These are phyloP conservation scores for Flexamia atlantica DNA, from an alignment of 2,888 invertebrate species.

Conservation along the genomic window DNA sequence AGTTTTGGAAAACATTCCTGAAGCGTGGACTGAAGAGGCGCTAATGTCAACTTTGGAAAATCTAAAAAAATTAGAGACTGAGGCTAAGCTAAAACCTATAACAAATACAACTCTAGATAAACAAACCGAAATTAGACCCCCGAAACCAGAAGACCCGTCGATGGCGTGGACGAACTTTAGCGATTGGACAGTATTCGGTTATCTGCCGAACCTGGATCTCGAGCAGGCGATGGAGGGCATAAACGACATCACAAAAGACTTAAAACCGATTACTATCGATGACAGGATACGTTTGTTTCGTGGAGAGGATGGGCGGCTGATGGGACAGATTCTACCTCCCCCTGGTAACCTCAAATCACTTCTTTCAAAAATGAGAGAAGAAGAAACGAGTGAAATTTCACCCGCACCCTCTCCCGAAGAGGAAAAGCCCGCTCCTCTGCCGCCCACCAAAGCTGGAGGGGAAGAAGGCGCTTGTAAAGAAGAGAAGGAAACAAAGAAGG, in stretches of 20 bases:
- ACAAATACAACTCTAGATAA: background rate
- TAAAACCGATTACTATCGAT: background rate
- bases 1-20: background rate
- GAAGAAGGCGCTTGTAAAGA: too few relatives aligned
- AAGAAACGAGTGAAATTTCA: background rate
- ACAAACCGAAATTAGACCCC: background rate
- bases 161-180: background rate
- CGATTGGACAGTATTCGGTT: conserved; percentile 2
- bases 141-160: background rate
- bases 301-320: background rate
- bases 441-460: background rate
- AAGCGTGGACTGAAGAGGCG: conserved; percentile 2
- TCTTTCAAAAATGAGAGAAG: background rate
- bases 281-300: background rate
- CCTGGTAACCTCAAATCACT: background rate
- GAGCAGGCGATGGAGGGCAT: background rate
- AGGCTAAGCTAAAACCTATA: background rate
- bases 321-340: background rate
- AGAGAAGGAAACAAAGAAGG: background rate
- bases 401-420: background rate
- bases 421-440: background rate
- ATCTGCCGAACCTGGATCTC: background rate
- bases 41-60: background rate
- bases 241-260: background rate
- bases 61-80: background rate